Evolutionary conservation across 1,140 invertebrate species (phyloP), one percentile per base, ranked within the genome.

Genomic region (Drosophila arizonae): DNA sequence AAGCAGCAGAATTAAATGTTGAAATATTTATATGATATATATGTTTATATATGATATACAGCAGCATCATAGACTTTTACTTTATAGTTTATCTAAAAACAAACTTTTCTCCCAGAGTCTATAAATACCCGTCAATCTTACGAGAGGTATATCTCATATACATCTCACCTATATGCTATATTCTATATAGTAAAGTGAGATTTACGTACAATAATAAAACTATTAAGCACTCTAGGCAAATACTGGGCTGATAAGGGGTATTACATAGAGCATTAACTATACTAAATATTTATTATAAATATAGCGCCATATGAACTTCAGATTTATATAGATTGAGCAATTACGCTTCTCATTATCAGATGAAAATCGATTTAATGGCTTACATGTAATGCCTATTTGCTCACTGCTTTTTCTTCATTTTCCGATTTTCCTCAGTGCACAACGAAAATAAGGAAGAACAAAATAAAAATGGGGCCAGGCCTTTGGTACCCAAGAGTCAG

Each of bases 301-400:
- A 6, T 46, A 17, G 43, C 36, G 36, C 36, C 11, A 11, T 11
- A 9, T 15, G 4, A 45, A 1, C 3, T 17, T 62, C 6, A 24
- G 46, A 76, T 76, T 50, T 61, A 62, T 52, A 67, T 61, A 66
- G 62, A 76, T 62, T 72, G n/a, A 26, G 36, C 41, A 62, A 72
- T 76, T 72, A 72, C 69, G 73, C 52, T 39, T 39, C 48, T 50
- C 41, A 60, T 45, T 65, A 58, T 63, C 50, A 21, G 48, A 30
- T 52, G n/a, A 10, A 72, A 58, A 74, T 60, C 60, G 43, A 70
- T 74, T 63, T 39, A 55, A 60, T 39, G 24, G 28, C n/a, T 17
- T 64, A 30, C 46, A 43, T 71, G 50, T 57, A 21, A 21, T 58
- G 39, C 13, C 41, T 45, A 4, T 45, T 45, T 45, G n/a, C 13